A percentile compares a stretch with the other conserved stretches of the same genome.
Evolutionary conservation across 1,140 invertebrate genomes (phyloP).

Genomic region (Agrilus planipennis): DNA sequence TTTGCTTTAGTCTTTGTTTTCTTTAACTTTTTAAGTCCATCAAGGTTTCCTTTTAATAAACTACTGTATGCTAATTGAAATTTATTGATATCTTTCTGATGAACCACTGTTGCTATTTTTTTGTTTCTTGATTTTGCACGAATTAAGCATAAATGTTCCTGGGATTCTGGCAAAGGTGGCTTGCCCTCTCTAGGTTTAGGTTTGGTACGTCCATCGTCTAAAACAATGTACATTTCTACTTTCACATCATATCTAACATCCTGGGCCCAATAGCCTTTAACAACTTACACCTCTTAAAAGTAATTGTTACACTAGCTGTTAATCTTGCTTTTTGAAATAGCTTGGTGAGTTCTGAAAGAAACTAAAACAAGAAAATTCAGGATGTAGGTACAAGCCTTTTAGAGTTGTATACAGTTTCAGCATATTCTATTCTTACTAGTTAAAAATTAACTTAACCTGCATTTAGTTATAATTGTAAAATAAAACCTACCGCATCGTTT

Average conservation of each 20-base stretch:
- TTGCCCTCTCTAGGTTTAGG: conserved; percentile 49
- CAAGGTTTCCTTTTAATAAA: conserved; percentile 73
- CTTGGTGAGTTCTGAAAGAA: conserved; percentile 50
- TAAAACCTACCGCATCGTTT: conserved; percentile 49
- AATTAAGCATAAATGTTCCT: conserved; percentile 62
- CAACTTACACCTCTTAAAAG: conserved; percentile 57
- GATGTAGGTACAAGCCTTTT: no score
- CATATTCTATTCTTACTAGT: no score
- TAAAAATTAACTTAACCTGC: no score
- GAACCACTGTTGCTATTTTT: conserved; percentile 69
- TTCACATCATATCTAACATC: conserved; percentile 5
- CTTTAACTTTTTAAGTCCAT: conserved; percentile 74
- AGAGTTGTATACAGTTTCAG: no score
- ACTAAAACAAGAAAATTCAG: conserved; percentile 39
- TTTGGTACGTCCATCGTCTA: conserved; percentile 64
- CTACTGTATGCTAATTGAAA: conserved; percentile 76
- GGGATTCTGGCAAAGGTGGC: conserved; percentile 43
- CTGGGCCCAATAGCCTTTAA: conserved; percentile 3
- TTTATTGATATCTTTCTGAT: conserved; percentile 71
- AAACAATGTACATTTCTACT: conserved; percentile 22
- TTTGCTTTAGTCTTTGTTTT: conserved; percentile 63
- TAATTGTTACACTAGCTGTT: conserved; percentile 51
- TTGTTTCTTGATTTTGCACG: conserved; percentile 56
- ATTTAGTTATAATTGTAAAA: no score
- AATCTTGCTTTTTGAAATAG: conserved; percentile 52